A percentile compares a stretch with the other conserved stretches of the same genome.
phyloP scores from a whole-genome alignment of 2,113 vertebrate genomes.

The Apistogramma diplotaenia region DNA sequence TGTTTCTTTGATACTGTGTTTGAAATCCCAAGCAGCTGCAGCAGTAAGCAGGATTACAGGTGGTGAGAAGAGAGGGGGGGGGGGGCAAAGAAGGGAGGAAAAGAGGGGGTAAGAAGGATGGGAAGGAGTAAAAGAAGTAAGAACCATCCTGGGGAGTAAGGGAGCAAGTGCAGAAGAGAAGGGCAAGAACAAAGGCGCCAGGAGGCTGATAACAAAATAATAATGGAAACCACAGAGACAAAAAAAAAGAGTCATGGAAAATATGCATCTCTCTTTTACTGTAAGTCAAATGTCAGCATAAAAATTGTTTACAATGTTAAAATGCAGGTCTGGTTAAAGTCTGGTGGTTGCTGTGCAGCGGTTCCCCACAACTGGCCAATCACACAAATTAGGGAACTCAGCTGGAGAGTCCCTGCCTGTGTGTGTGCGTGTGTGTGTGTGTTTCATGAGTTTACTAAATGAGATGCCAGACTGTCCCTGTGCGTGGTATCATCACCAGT shows the following conservation, averaged over 20 bases:
- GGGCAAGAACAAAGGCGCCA: neutral
- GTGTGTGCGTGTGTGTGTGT: neutral
- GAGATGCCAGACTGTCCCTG: slow-evolving; percentile 1
- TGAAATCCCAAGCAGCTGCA: slow-evolving; percentile 39
- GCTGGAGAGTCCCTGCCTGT: neutral
- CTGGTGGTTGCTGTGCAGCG: neutral
- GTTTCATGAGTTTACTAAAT: slow-evolving; percentile 14
- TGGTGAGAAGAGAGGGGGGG: neutral
- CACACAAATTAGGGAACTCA: neutral
- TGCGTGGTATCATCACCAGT: slow-evolving; percentile 29
- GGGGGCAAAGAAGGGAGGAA: neutral
- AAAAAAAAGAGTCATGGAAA: neutral
- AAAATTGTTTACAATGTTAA: neutral
- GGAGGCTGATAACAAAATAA: neutral
- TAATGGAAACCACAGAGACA: neutral
- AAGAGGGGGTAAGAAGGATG: neutral
- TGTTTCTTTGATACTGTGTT: neutral
- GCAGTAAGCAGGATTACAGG: slow-evolving; percentile 46
- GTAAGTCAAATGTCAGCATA: neutral
- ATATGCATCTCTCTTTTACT: neutral
- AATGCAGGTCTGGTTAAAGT: neutral
- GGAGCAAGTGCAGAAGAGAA: neutral
- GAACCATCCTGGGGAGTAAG: neutral
- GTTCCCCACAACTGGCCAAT: neutral
- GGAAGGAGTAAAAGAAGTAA: neutral